Evolutionary conservation across 1,140 invertebrate species (phyloP), one percentile per base, ranked within the genome.

Genomic region (Pseudomyrmex dendroicus): DNA sequence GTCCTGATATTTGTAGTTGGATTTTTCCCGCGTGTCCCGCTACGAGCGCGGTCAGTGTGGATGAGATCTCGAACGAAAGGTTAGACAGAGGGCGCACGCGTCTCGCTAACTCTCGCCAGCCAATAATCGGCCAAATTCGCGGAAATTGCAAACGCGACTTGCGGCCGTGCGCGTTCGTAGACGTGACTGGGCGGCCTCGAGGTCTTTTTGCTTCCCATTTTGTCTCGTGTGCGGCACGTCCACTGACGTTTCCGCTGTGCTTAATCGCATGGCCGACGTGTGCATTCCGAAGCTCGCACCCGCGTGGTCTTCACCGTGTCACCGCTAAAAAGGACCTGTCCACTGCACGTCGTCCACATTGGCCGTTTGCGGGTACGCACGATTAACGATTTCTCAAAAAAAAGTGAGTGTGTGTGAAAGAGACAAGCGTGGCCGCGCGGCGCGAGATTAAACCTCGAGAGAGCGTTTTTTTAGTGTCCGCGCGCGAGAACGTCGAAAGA

Each of bases 251-350:
- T 87, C 88, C 90, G 83, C 78, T 87, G 85, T 89, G 88, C 89
- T 87, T 86, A 84, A 87, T 92, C 91, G 91, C 90, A 93, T 93
- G 92, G 92, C 92, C 91, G 92, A 91, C 91, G 91, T 92, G 89
- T 93, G 90, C 90, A 92, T 90, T 87, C 76, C 84, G 87, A 89
- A 89, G 88, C 85, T 89, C 85, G 80, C 86, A 76, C 70, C 90
- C 86, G 84, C 84, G 90, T 92, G 90, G 90, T 91, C 86, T 83
- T 86, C 84, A 84, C 77, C 59, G 74, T 88, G 67, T 77, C 72
- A 86, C 80, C 44, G 64, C 46, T 85, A 76, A 86, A 88, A 54
- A 50, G 61, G 57, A 25, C 57, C 68, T 59, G 66, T 78, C 46
- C 73, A 22, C 20, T 50, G 54, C 44, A 72, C 20, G 35, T 44